These are phyloP conservation scores for Auanema sp. DNA, from an alignment of 2,888 invertebrate genomes.

Conservation along the genomic window DNA sequence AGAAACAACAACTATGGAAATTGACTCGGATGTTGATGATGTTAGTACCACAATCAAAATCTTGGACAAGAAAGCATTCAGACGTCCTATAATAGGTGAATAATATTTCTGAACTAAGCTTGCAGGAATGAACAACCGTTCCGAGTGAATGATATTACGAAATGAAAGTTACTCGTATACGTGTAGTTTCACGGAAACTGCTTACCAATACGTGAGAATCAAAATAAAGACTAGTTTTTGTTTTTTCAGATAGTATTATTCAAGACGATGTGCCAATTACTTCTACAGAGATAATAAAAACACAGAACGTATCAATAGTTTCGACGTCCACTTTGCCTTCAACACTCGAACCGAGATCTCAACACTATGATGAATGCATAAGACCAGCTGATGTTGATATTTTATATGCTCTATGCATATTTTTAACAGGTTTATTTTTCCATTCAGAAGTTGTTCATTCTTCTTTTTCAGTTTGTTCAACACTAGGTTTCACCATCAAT, in stretches of 20 bases:
- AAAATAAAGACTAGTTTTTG: background rate
- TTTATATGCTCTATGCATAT: slow-evolving; percentile 30
- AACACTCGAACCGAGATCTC: slow-evolving; percentile 8
- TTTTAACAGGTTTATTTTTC: slow-evolving; percentile 24
- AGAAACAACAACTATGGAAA: slow-evolving; percentile 25
- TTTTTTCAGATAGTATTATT: background rate
- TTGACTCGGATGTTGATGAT: slow-evolving; percentile 4
- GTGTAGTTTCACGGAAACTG: too few species aligned
- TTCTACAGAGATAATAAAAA: background rate
- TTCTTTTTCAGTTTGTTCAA: slow-evolving; percentile 29
- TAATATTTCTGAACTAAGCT: too few species aligned
- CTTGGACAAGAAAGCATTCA: slow-evolving; percentile 7
- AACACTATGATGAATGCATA: slow-evolving; percentile 20
- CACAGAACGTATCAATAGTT: background rate
- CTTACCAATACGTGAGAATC: too few species aligned
- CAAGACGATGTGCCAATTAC: background rate
- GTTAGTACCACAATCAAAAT: slow-evolving; percentile 7
- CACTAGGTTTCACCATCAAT: slow-evolving; percentile 38
- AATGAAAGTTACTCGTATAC: too few species aligned
- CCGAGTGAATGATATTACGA: too few species aligned
- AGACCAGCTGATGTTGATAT: slow-evolving; percentile 31
- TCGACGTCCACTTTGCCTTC: background rate
- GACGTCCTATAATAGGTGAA: too few species aligned
- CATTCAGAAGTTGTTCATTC: background rate
- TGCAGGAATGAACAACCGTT: too few species aligned